A percentile compares a stretch with the other conserved stretches of the same genome.
These are phyloP conservation scores for Hippopotamyrus pictus DNA, from an alignment of 2,797 vertebrate species.

Conservation along the genomic window DNA sequence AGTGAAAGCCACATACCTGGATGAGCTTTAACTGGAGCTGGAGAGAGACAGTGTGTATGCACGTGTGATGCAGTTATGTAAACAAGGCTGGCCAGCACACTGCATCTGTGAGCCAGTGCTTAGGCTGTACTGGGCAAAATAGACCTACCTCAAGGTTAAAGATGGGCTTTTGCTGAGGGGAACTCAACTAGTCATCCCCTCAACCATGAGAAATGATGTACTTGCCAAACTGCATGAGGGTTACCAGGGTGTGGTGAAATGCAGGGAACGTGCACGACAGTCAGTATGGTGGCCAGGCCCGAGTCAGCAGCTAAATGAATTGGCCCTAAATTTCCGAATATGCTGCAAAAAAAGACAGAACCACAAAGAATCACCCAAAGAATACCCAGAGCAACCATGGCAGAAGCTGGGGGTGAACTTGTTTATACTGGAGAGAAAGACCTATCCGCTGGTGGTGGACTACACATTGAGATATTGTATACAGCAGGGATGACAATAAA, in stretches of 20 bases:
- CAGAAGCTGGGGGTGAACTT: background rate
- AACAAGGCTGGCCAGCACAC: background rate
- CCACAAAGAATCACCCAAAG: background rate
- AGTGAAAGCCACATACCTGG: background rate
- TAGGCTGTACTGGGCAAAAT: background rate
- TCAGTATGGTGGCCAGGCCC: background rate
- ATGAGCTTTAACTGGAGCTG: background rate
- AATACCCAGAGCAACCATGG: background rate
- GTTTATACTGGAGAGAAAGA: background rate
- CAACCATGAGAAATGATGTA: background rate
- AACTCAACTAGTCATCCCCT: background rate
- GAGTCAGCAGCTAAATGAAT: background rate
- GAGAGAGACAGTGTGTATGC: background rate
- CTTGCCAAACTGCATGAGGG: background rate
- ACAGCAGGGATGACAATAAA: background rate
- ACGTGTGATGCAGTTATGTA: background rate
- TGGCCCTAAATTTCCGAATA: background rate
- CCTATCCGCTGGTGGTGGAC: background rate
- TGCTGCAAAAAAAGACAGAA: background rate
- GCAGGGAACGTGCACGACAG: background rate
- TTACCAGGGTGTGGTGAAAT: background rate
- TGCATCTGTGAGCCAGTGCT: background rate
- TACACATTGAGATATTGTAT: background rate
- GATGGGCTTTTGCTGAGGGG: background rate
- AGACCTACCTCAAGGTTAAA: background rate